These are phyloP conservation scores for Hycleus phaleratus DNA, from an alignment of 1,140 invertebrate species.

Conservation along the genomic window DNA sequence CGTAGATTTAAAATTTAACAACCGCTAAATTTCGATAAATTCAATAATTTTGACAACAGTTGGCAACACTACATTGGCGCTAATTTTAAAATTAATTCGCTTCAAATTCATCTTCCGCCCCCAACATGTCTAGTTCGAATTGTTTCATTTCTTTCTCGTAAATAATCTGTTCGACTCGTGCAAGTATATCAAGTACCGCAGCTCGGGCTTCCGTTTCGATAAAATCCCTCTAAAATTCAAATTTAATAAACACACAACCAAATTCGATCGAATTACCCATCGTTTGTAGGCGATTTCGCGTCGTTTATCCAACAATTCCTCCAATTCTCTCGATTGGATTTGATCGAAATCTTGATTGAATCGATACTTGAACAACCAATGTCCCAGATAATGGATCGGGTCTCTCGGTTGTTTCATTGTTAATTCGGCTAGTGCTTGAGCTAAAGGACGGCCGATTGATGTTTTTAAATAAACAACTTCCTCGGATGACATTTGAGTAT, in stretches of 20 bases:
- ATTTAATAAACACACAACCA: neutral
- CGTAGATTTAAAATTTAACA: too few species aligned
- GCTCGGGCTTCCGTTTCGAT: constrained; percentile 32
- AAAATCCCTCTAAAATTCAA: constrained; percentile 24
- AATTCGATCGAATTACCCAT: constrained; percentile 25
- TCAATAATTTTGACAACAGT: too few species aligned
- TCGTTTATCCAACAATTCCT: constrained; percentile 30
- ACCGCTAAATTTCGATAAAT: too few species aligned
- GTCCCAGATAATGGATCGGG: constrained; percentile 40
- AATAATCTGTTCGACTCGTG: constrained; percentile 29
- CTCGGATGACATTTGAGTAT: constrained; percentile 29
- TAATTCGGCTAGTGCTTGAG: constrained; percentile 39
- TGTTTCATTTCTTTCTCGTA: constrained; percentile 28
- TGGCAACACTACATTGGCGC: too few species aligned
- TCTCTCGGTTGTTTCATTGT: constrained; percentile 36
- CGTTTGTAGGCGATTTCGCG: constrained; percentile 26
- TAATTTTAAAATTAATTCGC: too few species aligned
- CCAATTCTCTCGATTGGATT: constrained; percentile 27
- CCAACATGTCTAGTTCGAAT: constrained; percentile 17
- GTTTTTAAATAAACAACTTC: constrained; percentile 38
- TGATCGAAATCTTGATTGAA: constrained; percentile 38
- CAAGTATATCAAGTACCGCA: constrained; percentile 30
- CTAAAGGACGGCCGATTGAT: constrained; percentile 34
- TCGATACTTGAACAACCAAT: constrained; percentile 40
- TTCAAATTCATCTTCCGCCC: too few species aligned